Evolutionary conservation across 2,113 vertebrate genomes (phyloP), one percentile per base, ranked within the genome.

Genomic region (Eidolon helvum): DNA sequence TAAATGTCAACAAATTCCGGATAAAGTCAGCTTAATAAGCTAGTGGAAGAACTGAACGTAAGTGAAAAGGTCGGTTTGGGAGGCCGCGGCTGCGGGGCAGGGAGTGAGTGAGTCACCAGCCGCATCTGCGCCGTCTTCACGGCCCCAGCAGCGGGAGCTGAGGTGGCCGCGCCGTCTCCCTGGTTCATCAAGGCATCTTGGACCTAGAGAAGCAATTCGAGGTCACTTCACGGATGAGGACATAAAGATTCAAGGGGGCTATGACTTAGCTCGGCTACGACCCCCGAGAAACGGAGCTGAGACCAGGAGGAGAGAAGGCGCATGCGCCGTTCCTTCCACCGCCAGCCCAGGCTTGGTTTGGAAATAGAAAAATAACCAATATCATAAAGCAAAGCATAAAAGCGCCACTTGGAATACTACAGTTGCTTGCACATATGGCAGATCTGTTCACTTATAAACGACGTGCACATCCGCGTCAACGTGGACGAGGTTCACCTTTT

Each of bases 1-100:
- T 57, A 94, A 97, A 97, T 96, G 95, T 79, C 94, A 97, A 96
- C 82, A 0, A 7, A 95, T 97, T 94, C 94, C 97, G 97, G 97
- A 98, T 95, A 96, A 91, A 97, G 95, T 61, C 83, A 45, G 35
- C 69, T 61, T 50, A 66, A 38, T 35, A 48, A 86, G 59, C 26
- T 26, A 22, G 83, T 26, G 22, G 45, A 33, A 59, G 91, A 72
- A 68, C 33, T 9, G 9, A 2, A 30, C 45, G 2, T 45, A 14
- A 50, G 48, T 14, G 48, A 50, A 50, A 50, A 50, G 48, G 48
- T 50, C 48, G 48, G 48, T 14, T 50, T 3, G 48, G 48, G 48
- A 12, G 48, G 48, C 48, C 0, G 48, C 6, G 48, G 48, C 48
- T 12, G 12, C 48, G 48, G 48, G 12, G 48, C 48, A 0, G 48